phyloP scores from a whole-genome alignment of 2,888 invertebrate genomes.

The Eupithecia insigniata region DNA sequence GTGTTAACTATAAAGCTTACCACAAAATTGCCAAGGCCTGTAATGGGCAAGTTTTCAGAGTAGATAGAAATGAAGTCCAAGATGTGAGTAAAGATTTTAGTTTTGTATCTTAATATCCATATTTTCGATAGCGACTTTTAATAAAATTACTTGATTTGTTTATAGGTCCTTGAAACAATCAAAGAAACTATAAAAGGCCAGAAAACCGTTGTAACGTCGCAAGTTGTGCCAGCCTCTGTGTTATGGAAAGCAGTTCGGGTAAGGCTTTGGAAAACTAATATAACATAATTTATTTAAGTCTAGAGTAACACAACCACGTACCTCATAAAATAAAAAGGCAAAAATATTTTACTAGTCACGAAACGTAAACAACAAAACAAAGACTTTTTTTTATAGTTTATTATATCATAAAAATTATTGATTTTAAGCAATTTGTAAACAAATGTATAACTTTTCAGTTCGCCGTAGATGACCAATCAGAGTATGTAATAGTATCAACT shows the following conservation, averaged over 20 bases:
- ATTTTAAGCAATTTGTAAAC: not conserved
- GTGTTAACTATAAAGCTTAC: constrained; percentile 32
- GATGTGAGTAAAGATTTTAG: constrained; percentile 30
- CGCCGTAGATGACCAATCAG: constrained; percentile 38
- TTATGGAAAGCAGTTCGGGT: constrained; percentile 7
- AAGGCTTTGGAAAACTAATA: not conserved
- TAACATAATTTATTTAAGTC: not conserved
- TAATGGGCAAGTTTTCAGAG: constrained; percentile 40
- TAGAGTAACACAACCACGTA: not conserved
- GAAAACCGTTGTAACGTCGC: constrained; percentile 17
- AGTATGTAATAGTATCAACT: constrained; percentile 36
- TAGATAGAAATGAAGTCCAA: constrained; percentile 32
- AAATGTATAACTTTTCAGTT: constrained; percentile 38
- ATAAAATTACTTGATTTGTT: constrained; percentile 12
- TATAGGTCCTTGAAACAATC: constrained; percentile 32
- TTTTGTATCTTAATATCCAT: not conserved
- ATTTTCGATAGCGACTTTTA: not conserved
- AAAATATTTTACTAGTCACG: not conserved
- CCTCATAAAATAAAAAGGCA: not conserved
- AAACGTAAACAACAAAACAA: not conserved
- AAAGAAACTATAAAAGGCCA: constrained; percentile 23
- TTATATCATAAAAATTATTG: not conserved
- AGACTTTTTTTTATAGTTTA: not conserved
- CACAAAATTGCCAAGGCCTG: constrained; percentile 41
- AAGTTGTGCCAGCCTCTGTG: not conserved